Percentiles rank a stretch among this genome's conserved stretches.
These are phyloP conservation scores for Nothocercus julius DNA, from an alignment of 2,113 vertebrate genomes.

Conservation along the genomic window DNA sequence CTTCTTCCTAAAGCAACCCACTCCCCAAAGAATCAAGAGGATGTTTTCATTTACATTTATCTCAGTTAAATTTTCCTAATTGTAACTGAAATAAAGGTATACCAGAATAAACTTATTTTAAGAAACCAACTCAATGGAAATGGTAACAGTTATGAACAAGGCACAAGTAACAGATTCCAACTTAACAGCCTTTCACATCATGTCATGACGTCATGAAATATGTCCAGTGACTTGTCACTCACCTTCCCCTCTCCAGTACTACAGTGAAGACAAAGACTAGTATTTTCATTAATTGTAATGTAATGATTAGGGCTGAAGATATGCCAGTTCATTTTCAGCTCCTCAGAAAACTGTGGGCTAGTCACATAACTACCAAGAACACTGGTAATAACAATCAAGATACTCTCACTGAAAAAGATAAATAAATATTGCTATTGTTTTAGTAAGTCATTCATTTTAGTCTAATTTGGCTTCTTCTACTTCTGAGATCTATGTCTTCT, in stretches of 20 bases:
- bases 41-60: not conserved
- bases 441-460: not conserved
- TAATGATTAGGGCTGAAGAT: not conserved
- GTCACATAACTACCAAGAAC: not conserved
- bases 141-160: not conserved
- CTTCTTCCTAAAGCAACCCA: not conserved
- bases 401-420: not conserved
- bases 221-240: not conserved
- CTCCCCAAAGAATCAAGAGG: not conserved
- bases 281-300: not conserved
- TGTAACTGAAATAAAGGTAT: not conserved
- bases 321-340: not conserved
- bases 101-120: not conserved
- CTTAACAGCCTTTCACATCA: not conserved
- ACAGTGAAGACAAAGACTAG: not conserved
- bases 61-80: not conserved
- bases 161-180: not conserved
- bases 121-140: not conserved
- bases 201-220: not conserved
- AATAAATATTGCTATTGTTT: not conserved
- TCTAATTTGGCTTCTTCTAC: not conserved
- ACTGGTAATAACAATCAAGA: not conserved
- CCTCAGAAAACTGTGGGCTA: not conserved
- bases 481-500: not conserved
- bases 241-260: not conserved